Evolutionary conservation across 2,888 invertebrate genomes (phyloP), one percentile per base, ranked within the genome.

Genomic region (Catonia carolina): DNA sequence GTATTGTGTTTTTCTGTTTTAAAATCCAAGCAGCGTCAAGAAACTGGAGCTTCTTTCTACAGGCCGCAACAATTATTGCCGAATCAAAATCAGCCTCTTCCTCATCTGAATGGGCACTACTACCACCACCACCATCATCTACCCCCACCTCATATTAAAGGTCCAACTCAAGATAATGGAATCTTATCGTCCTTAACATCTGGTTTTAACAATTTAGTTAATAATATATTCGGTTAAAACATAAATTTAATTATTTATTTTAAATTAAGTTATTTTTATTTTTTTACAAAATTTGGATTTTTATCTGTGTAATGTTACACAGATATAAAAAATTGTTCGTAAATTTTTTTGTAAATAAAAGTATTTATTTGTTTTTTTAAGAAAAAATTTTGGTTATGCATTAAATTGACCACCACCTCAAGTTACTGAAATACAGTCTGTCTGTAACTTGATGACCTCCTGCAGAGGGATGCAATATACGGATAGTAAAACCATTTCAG

Each of bases 181-280:
- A 80, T 89, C 64, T 80, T 90, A 68, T 82, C 88, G 17, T 85
- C 87, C 37, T 79, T 90, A 66, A 83, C 84, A 66, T 87, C 78
- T 69, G 85, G 89, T 15, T 82, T 90, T 67, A 88, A 84, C 69
- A 88, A 79, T 68, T 75, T 90, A 65, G 85, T 89, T 63, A 84
- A 80, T 60, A 89, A 85, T 69, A 80, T 88, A 68, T 88, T 89
- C 67, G 86, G 86, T 69, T 86, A 77, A 71, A 15, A n/a, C n/a
- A n/a, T n/a, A n/a, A n/a, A n/a, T n/a, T n/a, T n/a, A n/a, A n/a
- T n/a, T 69, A 23, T 17, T 37, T 14, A 4, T 37, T 3, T 4
- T 20, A 14, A 7, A 8, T 39, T 39, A 20, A 22, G n/a, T 22
- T 42, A 22, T 12, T 18, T 42, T 17, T 18, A 39, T 8, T 42